Conservation (phyloP, 2,888 invertebrate species). For the Mylabris sibirica region DNA sequence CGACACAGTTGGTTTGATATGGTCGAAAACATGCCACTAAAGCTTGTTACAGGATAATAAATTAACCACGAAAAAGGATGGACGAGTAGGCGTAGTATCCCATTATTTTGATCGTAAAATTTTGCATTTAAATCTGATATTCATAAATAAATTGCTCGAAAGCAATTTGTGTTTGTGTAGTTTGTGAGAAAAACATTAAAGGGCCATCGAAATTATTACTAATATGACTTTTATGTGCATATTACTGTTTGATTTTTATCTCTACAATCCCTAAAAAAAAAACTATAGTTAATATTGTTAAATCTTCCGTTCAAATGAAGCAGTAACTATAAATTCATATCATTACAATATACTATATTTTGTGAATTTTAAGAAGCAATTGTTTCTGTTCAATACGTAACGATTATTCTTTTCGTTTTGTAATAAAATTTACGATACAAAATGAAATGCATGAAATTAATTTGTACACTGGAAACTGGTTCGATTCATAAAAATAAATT, state of each 20-base stretch:
- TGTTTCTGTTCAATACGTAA: neutral
- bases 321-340: neutral
- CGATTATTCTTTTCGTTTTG: neutral
- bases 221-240: neutral
- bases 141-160: neutral
- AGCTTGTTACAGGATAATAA: conserved; percentile 11
- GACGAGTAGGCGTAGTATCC: neutral
- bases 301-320: neutral
- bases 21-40: conserved; percentile 3
- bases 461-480: conserved; percentile 4
- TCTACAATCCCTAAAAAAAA: neutral
- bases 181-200: neutral
- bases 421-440: conserved; percentile 8
- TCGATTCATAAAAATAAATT: neutral
- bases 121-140: conserved; percentile 1
- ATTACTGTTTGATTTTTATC: neutral
- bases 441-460: conserved; percentile 10
- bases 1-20: conserved; percentile 1
- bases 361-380: neutral
- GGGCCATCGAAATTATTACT: neutral
- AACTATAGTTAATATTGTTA: neutral
- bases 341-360: neutral
- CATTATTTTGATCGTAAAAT: neutral
- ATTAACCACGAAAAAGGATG: conserved; percentile 1
- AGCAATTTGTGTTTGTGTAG: neutral